A percentile compares a stretch with the other conserved stretches of the same genome.
Evolutionary conservation across 2,888 invertebrate species (phyloP).

Genomic region (Xylota sylvarum): DNA sequence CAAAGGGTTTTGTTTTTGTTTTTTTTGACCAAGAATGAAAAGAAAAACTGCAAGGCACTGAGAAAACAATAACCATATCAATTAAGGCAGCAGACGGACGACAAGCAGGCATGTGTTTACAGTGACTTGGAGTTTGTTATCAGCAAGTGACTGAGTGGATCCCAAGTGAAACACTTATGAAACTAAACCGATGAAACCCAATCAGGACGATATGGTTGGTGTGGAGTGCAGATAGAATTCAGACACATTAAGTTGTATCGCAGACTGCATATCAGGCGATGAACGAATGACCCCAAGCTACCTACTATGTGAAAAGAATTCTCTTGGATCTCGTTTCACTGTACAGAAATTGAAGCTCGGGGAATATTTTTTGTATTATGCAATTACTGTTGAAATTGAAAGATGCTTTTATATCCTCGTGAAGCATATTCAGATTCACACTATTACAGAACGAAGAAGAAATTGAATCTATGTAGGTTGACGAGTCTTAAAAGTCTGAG

Average conservation of each 20-base stretch:
- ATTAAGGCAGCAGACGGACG: conserved; percentile 38
- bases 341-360: too few relatives aligned
- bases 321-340: neutral
- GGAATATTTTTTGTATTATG: too few relatives aligned
- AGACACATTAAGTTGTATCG: conserved; percentile 16
- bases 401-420: too few relatives aligned
- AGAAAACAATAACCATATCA: conserved; percentile 42
- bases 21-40: neutral
- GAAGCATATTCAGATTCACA: too few relatives aligned
- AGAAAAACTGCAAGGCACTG: neutral
- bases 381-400: too few relatives aligned
- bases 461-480: too few relatives aligned
- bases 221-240: neutral
- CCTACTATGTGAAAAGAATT: neutral
- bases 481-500: too few relatives aligned
- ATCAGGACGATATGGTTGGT: neutral
- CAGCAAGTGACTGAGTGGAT: conserved; percentile 30
- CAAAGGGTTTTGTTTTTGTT: conserved; percentile 3
- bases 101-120: conserved; percentile 31
- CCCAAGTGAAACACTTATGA: conserved; percentile 16
- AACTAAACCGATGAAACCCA: conserved; percentile 23
- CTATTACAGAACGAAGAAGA: too few relatives aligned
- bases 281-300: conserved; percentile 16
- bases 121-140: conserved; percentile 30
- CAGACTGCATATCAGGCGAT: conserved; percentile 20